Conservation (phyloP, 2,113 vertebrate genomes). For the Ictalurus punctatus region DNA sequence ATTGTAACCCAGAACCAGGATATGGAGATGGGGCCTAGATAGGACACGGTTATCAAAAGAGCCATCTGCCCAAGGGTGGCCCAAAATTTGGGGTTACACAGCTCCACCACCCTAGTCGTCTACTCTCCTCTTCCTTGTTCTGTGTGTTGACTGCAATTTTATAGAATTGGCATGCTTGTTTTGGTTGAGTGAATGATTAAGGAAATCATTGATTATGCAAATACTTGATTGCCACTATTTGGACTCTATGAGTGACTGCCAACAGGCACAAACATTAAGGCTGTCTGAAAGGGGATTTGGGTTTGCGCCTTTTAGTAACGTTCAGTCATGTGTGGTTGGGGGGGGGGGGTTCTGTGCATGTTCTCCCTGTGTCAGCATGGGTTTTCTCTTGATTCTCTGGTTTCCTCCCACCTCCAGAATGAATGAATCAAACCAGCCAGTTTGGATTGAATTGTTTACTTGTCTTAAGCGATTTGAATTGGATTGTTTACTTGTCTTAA, state of each 20-base stretch:
- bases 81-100: constrained; percentile 74
- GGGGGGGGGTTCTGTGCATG: too few relatives aligned
- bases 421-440: not conserved
- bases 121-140: not conserved
- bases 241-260: constrained; percentile 25
- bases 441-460: not conserved
- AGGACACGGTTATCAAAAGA: constrained; percentile 88
- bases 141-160: not conserved
- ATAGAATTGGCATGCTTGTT: constrained; percentile 38
- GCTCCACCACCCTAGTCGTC: constrained; percentile 38
- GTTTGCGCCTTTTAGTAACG: not conserved
- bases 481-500: not conserved
- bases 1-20: constrained; percentile 76
- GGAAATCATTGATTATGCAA: not conserved
- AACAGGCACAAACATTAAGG: constrained; percentile 20
- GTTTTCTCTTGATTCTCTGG: not conserved
- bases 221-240: not conserved
- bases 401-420: not conserved
- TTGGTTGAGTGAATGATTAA: constrained; percentile 37
- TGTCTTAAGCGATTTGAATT: not conserved
- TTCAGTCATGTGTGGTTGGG: not conserved
- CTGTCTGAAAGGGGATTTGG: constrained; percentile 9
- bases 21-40: constrained; percentile 77
- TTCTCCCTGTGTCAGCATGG: not conserved
- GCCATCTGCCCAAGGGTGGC: constrained; percentile 89